phyloP scores from a whole-genome alignment of 2,888 invertebrate genomes.

The Pachymerium ferrugineum region DNA sequence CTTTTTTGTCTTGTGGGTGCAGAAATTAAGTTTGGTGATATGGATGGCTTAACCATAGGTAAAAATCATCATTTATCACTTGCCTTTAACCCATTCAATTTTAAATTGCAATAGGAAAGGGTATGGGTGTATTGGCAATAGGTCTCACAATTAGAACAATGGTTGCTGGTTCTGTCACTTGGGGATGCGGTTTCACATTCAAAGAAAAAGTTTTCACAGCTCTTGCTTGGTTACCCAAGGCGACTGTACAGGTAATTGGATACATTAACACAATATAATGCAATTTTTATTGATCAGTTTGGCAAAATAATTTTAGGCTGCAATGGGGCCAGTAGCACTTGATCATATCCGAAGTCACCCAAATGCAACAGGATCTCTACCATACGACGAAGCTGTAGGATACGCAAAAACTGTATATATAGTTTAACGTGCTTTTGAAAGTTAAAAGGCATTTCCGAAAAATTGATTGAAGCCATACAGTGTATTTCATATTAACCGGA shows the following conservation, averaged over 20 bases:
- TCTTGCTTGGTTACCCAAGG: constrained; percentile 91
- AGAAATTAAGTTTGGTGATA: constrained; percentile 44
- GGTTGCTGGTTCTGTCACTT: constrained; percentile 47
- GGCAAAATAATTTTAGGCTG: neutral
- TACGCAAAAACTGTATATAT: neutral
- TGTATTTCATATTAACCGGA: too few species aligned
- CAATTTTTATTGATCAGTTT: neutral
- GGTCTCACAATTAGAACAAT: constrained; percentile 55
- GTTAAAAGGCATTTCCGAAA: too few species aligned
- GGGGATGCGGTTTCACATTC: constrained; percentile 70
- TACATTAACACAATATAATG: neutral
- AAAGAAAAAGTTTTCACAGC: constrained; percentile 89
- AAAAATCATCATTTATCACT: too few species aligned
- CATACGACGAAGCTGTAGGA: neutral
- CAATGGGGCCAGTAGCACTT: constrained; percentile 27
- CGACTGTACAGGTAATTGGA: constrained; percentile 73
- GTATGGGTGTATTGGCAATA: constrained; percentile 60
- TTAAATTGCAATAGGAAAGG: constrained; percentile 59
- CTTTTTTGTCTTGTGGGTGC: constrained; percentile 51
- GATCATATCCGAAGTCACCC: neutral
- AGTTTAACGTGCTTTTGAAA: too few species aligned
- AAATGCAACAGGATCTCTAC: neutral
- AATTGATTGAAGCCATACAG: too few species aligned
- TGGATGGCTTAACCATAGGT: constrained; percentile 44
- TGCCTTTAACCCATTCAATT: too few species aligned